Evolutionary conservation across 2,113 vertebrate species (phyloP).

Genomic region (Albula glossodonta): DNA sequence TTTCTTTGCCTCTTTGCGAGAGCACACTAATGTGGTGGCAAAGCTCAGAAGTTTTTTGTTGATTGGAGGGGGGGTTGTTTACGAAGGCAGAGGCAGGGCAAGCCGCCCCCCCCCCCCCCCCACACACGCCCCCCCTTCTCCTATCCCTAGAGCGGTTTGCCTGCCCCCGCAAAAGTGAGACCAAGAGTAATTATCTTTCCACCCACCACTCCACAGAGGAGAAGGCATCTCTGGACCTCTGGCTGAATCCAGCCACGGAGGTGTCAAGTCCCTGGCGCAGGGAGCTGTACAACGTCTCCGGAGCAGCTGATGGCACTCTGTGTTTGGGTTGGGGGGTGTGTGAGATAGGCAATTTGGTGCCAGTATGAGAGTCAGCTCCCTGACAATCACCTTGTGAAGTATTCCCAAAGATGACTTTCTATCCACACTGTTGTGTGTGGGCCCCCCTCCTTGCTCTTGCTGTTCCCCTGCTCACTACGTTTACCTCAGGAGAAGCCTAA

Average conservation of each 20-base stretch:
- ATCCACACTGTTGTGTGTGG: too few relatives aligned
- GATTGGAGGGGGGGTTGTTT: not conserved
- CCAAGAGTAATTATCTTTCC: slow-evolving; percentile 14
- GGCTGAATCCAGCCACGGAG: not conserved
- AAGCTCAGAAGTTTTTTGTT: not conserved
- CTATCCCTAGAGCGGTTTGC: not conserved
- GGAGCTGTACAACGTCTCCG: not conserved
- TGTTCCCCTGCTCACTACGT: too few relatives aligned
- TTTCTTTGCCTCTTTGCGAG: slow-evolving; percentile 2
- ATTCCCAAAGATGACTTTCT: not conserved
- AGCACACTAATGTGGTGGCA: slow-evolving; percentile 12
- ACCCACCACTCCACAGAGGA: not conserved
- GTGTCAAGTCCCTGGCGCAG: not conserved
- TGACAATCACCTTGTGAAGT: not conserved
- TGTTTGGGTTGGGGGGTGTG: not conserved
- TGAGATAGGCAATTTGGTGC: not conserved
- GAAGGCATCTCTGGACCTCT: not conserved
- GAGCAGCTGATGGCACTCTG: not conserved
- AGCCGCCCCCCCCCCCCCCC: too few relatives aligned
- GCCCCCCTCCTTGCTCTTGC: too few relatives aligned
- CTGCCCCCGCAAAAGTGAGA: slow-evolving; percentile 6
- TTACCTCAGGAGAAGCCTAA: not conserved
- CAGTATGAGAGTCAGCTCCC: not conserved
- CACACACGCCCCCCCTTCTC: not conserved
- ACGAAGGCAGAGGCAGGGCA: not conserved